Conservation (phyloP, 2,113 vertebrate genomes). For the Clinocottus analis region DNA sequence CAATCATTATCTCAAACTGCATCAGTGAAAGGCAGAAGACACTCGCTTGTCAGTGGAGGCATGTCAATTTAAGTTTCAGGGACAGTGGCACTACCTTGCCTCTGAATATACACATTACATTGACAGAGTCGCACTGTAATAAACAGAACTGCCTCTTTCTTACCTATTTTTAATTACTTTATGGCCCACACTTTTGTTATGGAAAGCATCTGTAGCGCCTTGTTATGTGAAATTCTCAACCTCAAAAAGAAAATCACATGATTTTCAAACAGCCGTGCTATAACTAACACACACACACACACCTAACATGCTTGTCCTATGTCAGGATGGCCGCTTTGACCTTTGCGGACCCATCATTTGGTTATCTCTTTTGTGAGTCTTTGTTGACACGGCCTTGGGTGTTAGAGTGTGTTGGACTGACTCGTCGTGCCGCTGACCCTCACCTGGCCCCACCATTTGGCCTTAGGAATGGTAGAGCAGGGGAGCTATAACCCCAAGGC, state of each 20-base stretch:
- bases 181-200: neutral
- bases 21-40: conserved; percentile 41
- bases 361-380: conserved; percentile 56
- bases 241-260: neutral
- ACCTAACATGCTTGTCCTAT: conserved; percentile 6
- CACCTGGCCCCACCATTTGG: conserved; percentile 64
- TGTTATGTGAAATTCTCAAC: conserved; percentile 3
- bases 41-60: conserved; percentile 1
- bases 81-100: neutral
- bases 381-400: conserved; percentile 74
- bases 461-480: conserved; percentile 45
- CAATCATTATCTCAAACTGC: conserved; percentile 44
- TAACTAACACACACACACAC: neutral
- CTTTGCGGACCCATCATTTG: conserved; percentile 50
- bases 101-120: neutral
- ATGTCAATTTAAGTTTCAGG: conserved; percentile 16
- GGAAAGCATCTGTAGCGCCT: conserved; percentile 1
- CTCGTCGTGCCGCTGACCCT: conserved; percentile 66
- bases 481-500: conserved; percentile 44
- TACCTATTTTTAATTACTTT: neutral
- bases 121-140: neutral
- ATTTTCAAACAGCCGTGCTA: too few species aligned
- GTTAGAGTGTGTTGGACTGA: conserved; percentile 58
- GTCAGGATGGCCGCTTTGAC: conserved; percentile 18
- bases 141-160: neutral